Base-by-base conservation (phyloP, 2,113 vertebrate species). In the Falcunculus frontatus region DNA sequence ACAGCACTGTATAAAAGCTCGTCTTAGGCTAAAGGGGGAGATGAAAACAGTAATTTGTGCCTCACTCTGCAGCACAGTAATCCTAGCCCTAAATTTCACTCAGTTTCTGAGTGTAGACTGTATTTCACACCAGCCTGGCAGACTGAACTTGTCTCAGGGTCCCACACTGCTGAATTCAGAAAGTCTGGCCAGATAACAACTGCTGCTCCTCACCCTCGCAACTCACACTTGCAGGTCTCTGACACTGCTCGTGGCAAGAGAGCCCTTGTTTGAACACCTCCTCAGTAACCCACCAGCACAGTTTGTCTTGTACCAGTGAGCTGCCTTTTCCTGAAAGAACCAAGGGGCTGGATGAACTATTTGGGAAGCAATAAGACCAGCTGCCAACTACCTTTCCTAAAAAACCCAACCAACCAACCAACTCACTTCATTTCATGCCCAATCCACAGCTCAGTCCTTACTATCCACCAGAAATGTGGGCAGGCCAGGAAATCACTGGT, bases 61-160 rank as follows among this genome's bases (percentile, higher is more conserved):
- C 15, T 7, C 27, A 9, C 60, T 72, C 44, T 64, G 29, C 49
- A 39, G 20, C 37, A 67, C 6, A 63, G 39, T 35, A 77, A 88
- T 39, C 29, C 30, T 44, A 26, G 1, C 11, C 53, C 25, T 55
- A 63, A 63, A 86, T 68, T 60, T 49, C 16, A 22, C 13, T 57
- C 21, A 1, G 3, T 33, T 65, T 63, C 32, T 16, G 30, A 56
- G 13, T 4, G 12, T 17, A 50, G 26, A 46, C 16, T 0, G 0
- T 14, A 55, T 39, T 63, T 77, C 19, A 65, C 22, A 80, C 5
- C 26, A 69, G 30, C 37, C 20, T 46, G 32, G 27, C 8, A 29
- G 2, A 62, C 7, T 26, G 26, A 46, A 72, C 23, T 27, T 33
- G n/a, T n/a, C 52, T 35, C 39, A 2, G 3, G 47, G 27, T 25